Evolutionary conservation across 2,113 vertebrate genomes (phyloP), one percentile per base, ranked within the genome.

Genomic region (Ammospiza nelsoni): DNA sequence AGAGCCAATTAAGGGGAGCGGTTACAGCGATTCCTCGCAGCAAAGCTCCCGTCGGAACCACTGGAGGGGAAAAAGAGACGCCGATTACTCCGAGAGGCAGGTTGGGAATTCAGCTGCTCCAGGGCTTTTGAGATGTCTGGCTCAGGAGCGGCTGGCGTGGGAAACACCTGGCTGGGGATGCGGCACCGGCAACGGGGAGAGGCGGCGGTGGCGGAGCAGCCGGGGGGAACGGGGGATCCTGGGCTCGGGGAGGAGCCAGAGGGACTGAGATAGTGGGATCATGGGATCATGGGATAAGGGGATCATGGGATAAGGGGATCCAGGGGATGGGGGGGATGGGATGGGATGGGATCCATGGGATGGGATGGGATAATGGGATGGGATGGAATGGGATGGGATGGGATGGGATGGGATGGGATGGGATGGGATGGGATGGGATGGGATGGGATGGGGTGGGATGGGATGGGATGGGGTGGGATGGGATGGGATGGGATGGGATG

Each of bases 31-130:
- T 66, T 78, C 82, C 84, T 44, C 49, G 65, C 65, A 27, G 63
- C 22, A 12, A 31, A 95, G 83, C 71, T 63, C 66, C 37, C 89
- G 81, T 87, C 90, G 67, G 43, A 84, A 92, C 76, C 90, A 57
- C 59, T 82, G 37, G 18, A 71, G 43, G 49, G 86, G 73, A 72
- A 74, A 62, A 72, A 59, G 52, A 89, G 78, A 75, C 52, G 28
- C 55, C 41, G 61, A 62, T 46, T 52, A 86, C 52, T 39, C 37
- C 39, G 77, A 65, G 74, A 91, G 90, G 71, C 81, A 90, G 66
- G 24, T 27, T 29, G 57, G 82, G 91, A 46, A 87, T 2, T 51
- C 65, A 61, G 94, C 63, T 37, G 77, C 37, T 52, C 48, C 23
- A 4, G 49, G 81, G 73, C 79, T 13, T 16, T 22, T 0, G 29